A percentile compares a stretch with the other conserved stretches of the same genome.
Conservation (phyloP, 2,113 vertebrate genomes). For the Euleptes europaea region DNA sequence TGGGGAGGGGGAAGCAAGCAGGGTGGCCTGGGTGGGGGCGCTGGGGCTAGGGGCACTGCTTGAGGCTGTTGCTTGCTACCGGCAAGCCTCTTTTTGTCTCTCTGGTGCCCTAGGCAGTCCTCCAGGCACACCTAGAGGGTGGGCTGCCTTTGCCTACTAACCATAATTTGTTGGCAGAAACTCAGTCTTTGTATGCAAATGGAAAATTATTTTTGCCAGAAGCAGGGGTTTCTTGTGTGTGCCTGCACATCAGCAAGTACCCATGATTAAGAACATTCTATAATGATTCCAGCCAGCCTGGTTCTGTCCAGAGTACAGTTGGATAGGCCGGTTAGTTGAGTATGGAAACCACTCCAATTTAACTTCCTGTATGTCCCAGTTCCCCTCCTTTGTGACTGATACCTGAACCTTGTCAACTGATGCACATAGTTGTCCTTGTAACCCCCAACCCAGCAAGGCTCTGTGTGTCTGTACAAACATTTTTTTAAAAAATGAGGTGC, state of each 20-base stretch:
- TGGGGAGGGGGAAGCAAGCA: too few species aligned
- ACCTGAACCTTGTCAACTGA: neutral
- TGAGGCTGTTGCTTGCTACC: too few species aligned
- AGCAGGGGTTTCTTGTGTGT: neutral
- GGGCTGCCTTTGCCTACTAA: neutral
- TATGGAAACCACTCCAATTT: neutral
- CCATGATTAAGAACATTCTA: neutral
- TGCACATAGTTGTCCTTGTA: fast-evolving
- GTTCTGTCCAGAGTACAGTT: neutral
- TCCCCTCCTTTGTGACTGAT: neutral
- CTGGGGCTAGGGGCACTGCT: too few species aligned
- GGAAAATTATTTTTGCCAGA: neutral
- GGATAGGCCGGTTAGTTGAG: neutral
- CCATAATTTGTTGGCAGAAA: neutral
- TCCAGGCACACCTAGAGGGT: too few species aligned
- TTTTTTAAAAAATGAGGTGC: neutral
- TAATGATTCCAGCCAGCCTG: neutral
- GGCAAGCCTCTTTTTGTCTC: too few species aligned
- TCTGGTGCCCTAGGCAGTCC: too few species aligned
- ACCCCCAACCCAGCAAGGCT: neutral
- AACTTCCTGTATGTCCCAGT: neutral
- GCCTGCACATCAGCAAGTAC: too few species aligned
- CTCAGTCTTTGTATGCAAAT: neutral
- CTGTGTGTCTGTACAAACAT: neutral
- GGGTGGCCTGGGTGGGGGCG: too few species aligned